phyloP scores from a whole-genome alignment of 2,797 vertebrate genomes.

The Gouania willdenowi region DNA sequence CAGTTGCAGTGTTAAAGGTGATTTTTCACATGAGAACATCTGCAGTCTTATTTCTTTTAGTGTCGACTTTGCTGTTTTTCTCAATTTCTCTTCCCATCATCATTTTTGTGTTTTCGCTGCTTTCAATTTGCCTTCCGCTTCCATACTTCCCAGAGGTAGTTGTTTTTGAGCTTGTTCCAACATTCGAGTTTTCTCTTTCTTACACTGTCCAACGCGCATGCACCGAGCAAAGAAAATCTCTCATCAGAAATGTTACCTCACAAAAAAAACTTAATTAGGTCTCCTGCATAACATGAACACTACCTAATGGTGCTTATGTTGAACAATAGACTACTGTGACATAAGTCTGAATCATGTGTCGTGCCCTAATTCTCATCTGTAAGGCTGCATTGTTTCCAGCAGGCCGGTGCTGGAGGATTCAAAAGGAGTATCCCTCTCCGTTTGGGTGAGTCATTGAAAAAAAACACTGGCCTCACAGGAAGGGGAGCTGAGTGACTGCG shows the following conservation, averaged over 20 bases:
- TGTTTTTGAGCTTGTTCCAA: slow-evolving; percentile 18
- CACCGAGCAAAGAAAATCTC: not conserved
- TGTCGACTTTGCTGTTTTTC: slow-evolving; percentile 2
- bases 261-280: slow-evolving; percentile 2
- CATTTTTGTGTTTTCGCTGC: not conserved
- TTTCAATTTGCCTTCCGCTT: slow-evolving; percentile 5
- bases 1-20: not conserved
- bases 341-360: slow-evolving; percentile 25
- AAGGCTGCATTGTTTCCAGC: slow-evolving; percentile 12
- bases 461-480: not conserved
- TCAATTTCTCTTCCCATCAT: slow-evolving; percentile 6
- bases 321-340: slow-evolving; percentile 4
- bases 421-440: slow-evolving; percentile 9
- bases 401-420: slow-evolving; percentile 10
- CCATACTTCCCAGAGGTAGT: not conserved
- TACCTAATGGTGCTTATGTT: slow-evolving; percentile 1
- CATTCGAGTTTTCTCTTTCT: slow-evolving; percentile 3
- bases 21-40: slow-evolving; percentile 5
- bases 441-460: slow-evolving; percentile 24
- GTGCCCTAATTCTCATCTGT: slow-evolving; percentile 19
- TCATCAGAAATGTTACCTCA: not conserved
- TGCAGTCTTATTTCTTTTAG: slow-evolving; percentile 2
- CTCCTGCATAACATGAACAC: slow-evolving; percentile 9
- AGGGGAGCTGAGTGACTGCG: slow-evolving; percentile 6
- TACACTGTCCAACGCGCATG: not conserved